phyloP scores from a whole-genome alignment of 2,113 vertebrate species.

The Cisticola juncidis region DNA sequence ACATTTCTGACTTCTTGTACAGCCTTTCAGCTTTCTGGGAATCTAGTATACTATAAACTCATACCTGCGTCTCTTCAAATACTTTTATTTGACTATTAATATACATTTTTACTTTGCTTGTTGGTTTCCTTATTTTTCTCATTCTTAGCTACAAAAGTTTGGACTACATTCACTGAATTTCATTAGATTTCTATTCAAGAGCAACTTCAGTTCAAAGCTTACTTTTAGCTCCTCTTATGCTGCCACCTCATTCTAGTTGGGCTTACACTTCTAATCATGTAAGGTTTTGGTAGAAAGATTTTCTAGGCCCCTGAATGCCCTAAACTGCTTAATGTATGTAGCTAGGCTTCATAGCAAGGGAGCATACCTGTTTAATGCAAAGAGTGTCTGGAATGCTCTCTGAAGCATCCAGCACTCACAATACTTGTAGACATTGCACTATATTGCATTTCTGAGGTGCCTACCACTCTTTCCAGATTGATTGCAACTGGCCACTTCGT shows the following conservation, averaged over 20 bases:
- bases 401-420: neutral
- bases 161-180: neutral
- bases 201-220: neutral
- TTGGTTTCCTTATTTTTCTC: neutral
- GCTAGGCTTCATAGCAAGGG: no score
- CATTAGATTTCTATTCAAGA: neutral
- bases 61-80: neutral
- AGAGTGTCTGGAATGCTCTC: neutral
- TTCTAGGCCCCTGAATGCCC: neutral
- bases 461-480: neutral
- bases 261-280: neutral
- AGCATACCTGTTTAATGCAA: no score
- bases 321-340: neutral
- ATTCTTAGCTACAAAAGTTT: neutral
- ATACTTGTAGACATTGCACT: neutral
- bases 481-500: neutral
- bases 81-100: neutral
- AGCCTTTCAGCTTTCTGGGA: neutral
- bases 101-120: neutral
- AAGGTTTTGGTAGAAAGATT: neutral
- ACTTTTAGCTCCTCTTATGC: neutral
- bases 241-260: neutral
- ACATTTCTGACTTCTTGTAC: neutral
- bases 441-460: neutral
- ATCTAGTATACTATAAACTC: neutral